Evolutionary conservation across 2,113 vertebrate species (phyloP), one percentile per base, ranked within the genome.

Genomic region (Spheniscus mendiculus): DNA sequence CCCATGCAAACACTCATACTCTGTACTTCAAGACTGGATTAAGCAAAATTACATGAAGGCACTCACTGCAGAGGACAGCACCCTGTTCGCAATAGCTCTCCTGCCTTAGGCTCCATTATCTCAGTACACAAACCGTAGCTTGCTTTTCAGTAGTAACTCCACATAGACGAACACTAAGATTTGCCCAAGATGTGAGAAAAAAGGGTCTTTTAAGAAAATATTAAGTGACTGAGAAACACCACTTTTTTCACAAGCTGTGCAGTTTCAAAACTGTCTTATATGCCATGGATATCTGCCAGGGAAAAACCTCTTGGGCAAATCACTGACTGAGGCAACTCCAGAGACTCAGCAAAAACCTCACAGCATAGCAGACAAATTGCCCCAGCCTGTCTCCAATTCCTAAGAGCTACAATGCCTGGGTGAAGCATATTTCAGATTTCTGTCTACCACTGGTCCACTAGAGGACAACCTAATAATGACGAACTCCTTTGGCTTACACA

Each of bases 401-500:
- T 19, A n/a, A 78, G 23, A 92, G 55, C 65, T 81, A n/a, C 47
- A 78, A 18, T 9, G 10, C 22, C 59, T 50, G 18, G 23, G 23
- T 3, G 6, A 90, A 86, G 26, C 8, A 3, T 6, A 7, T 59
- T 77, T 55, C 71, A 63, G 12, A 32, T 67, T 87, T 81, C 69
- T 83, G 63, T 71, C 63, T 95, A 34, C 82, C 27, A 26, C 59
- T 71, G 83, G 47, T 71, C 79, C 94, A 89, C 88, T 74, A 94
- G 86, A 97, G 95, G 88, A 97, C 96, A 97, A 94, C 38, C 67
- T 96, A 90, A 90, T 81, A 71, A 86, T 81, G 90, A 95, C 23
- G 6, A 92, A 74, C 42, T 84, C 58, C 63, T 86, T 72, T 15
- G 56, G 36, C 34, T 81, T 56, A 63, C 26, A 30, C 3, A 62